Evolutionary conservation across 1,140 invertebrate species (phyloP).

Genomic region (Sminthurinus signatus): DNA sequence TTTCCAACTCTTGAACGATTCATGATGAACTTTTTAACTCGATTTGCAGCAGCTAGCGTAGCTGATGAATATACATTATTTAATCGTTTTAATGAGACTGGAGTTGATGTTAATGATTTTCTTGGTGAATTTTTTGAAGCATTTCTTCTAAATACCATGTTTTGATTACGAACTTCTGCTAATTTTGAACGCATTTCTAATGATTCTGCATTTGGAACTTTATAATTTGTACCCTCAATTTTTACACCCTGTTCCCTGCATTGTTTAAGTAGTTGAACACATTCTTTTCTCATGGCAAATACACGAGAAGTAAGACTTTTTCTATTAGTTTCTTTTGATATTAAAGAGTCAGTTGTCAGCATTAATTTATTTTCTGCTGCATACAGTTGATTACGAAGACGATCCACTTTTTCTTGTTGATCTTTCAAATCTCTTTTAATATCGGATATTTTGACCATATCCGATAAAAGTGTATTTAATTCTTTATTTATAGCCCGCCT

Average conservation of each 20-base stretch:
- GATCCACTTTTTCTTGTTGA: neutral
- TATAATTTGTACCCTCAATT: neutral
- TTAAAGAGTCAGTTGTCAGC: neutral
- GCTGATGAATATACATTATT: neutral
- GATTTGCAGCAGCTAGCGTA: constrained; percentile 7
- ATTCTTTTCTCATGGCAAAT: constrained; percentile 3
- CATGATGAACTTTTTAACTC: neutral
- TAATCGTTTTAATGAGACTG: neutral
- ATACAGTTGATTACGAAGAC: neutral
- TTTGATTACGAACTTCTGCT: constrained; percentile 5
- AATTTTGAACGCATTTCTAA: constrained; percentile 9
- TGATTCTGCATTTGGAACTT: neutral
- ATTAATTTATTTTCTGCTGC: neutral
- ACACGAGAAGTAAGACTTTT: neutral
- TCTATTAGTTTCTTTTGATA: neutral
- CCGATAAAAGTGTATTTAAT: neutral
- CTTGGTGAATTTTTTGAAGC: neutral
- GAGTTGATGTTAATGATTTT: neutral
- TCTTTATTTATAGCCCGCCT: neutral
- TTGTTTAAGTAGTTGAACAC: neutral
- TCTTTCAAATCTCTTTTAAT: neutral
- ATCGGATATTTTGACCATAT: constrained; percentile 8
- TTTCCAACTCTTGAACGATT: neutral
- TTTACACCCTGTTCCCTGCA: constrained; percentile 5
- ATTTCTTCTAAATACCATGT: neutral